phyloP scores from a whole-genome alignment of 2,797 vertebrate species.

The Otolemur crassicaudatus region DNA sequence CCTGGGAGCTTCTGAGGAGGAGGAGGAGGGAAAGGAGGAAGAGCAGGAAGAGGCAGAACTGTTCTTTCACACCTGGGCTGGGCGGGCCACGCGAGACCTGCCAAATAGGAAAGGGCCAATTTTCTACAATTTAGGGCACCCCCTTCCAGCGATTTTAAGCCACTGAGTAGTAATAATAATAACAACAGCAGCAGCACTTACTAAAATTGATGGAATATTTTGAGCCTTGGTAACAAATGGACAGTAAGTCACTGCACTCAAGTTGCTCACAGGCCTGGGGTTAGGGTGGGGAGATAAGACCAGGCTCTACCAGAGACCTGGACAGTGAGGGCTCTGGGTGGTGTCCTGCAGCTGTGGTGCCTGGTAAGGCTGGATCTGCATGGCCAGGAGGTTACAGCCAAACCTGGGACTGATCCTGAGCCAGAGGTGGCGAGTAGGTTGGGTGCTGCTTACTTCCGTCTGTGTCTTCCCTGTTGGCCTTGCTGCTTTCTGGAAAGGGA shows the following conservation, averaged over 20 bases:
- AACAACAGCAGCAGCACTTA: not conserved
- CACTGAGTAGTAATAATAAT: not conserved
- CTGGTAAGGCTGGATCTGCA: not conserved
- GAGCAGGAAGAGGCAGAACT: not conserved
- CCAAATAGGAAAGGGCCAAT: not conserved
- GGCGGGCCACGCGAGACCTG: not conserved
- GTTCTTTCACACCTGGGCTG: not conserved
- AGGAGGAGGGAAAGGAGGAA: not conserved
- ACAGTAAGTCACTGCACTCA: not conserved
- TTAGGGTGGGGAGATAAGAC: not conserved
- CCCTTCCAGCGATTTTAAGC: not conserved
- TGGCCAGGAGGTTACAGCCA: not conserved
- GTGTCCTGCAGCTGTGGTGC: accelerated
- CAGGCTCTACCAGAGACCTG: not conserved
- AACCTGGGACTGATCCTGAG: accelerated
- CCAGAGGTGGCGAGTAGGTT: not conserved
- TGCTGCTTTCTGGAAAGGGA: not conserved
- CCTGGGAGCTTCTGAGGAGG: slow-evolving; percentile 41
- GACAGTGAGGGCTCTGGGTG: not conserved
- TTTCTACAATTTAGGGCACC: not conserved
- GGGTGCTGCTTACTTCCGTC: accelerated
- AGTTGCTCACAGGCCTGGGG: not conserved
- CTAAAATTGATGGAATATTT: not conserved
- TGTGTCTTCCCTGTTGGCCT: not conserved
- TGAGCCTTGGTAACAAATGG: not conserved